These are phyloP conservation scores for Oreochromis mossambicus DNA, from an alignment of 2,797 vertebrate genomes.

Conservation along the genomic window DNA sequence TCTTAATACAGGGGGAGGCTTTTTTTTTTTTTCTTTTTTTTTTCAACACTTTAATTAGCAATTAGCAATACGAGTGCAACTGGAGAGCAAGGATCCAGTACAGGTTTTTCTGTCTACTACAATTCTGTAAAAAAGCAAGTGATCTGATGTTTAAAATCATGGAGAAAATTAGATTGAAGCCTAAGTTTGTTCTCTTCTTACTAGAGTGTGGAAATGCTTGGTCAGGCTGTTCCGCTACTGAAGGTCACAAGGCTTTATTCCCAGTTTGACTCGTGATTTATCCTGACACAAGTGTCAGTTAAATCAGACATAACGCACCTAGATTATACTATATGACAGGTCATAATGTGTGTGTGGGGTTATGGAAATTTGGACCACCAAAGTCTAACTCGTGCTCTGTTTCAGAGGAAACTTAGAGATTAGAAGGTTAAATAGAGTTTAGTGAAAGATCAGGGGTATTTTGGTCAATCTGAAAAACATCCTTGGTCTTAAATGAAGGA, in stretches of 20 bases:
- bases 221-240: background rate
- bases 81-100: background rate
- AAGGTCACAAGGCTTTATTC: conserved; percentile 46
- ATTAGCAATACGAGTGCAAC: conserved; percentile 12
- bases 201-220: conserved; percentile 11
- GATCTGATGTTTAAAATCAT: background rate
- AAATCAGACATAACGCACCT: background rate
- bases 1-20: conserved; percentile 57
- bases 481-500: conserved; percentile 7
- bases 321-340: background rate
- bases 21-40: background rate
- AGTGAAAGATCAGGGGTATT: conserved; percentile 66
- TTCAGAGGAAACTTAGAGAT: conserved; percentile 57
- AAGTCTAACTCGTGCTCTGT: conserved; percentile 34
- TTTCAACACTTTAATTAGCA: conserved; percentile 41
- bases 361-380: conserved; percentile 53
- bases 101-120: background rate
- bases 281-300: background rate
- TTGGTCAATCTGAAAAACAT: conserved; percentile 27
- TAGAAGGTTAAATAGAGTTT: conserved; percentile 73
- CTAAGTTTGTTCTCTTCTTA: background rate
- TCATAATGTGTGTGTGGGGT: background rate
- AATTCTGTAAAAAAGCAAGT: background rate
- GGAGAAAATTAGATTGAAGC: background rate
- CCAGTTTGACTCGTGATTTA: background rate